Evolutionary conservation across 2,113 vertebrate genomes (phyloP).

Genomic region (Caretta caretta): DNA sequence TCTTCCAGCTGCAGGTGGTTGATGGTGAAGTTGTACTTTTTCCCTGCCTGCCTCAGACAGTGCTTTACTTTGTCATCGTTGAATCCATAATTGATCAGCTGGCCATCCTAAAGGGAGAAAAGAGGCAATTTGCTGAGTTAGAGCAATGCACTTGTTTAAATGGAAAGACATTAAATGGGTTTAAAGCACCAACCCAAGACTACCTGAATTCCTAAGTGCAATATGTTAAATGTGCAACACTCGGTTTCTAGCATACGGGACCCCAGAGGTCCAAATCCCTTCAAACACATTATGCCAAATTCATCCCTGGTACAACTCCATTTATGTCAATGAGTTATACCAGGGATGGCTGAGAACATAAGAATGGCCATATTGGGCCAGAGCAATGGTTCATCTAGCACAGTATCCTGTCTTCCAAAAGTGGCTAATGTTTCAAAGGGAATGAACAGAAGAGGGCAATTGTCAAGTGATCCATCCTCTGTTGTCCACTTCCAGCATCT

Average conservation of each 20-base stretch:
- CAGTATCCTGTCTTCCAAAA: neutral
- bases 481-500: neutral
- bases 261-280: neutral
- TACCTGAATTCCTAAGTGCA: neutral
- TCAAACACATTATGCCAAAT: neutral
- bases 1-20: conserved; percentile 85
- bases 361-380: neutral
- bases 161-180: neutral
- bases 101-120: conserved; percentile 76
- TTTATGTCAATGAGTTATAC: neutral
- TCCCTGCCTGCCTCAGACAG: conserved; percentile 70
- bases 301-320: neutral
- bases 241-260: neutral
- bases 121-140: neutral
- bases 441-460: neutral
- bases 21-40: conserved; percentile 85
- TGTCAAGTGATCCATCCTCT: neutral
- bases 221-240: neutral
- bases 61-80: conserved; percentile 73
- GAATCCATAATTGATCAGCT: conserved; percentile 72
- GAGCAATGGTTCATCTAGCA: neutral
- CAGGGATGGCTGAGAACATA: neutral
- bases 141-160: neutral
- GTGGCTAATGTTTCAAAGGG: neutral
- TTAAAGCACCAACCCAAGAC: neutral